Evolutionary conservation across 2,888 invertebrate species (phyloP), one percentile per base, ranked within the genome.

Genomic region (Herminia tarsipennalis): DNA sequence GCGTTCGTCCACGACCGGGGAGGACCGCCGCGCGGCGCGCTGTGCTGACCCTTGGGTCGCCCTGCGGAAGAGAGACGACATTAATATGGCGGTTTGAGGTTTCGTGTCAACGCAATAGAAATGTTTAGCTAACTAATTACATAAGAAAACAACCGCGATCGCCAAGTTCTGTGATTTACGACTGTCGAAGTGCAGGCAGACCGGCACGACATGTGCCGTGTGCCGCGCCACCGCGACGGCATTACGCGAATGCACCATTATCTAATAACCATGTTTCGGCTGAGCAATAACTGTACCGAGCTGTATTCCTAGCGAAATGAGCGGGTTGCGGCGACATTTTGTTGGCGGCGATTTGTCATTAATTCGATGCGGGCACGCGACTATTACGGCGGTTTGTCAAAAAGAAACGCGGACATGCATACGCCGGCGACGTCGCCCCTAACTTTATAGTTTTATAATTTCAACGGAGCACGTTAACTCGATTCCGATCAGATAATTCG

Each of bases 1-100:
- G 96, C 96, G 87, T 97, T 97, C 53, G 97, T 97, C 97, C 97
- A 97, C 1, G 97, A 97, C 40, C 97, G 93, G 0, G 97, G 97
- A 6, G 97, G 97, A 6, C 97, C 97, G 14, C 97, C 97, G 62
- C 97, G 93, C 14, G 97, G 97, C 24, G 97, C 97, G 70, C 96
- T 96, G 88, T 97, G 97, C 76, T 97, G 97, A 30, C 97, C 97
- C 80, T 97, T 97, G 40, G 97, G 97, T 73, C 97, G 93, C 74
- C 96, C 96, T 94, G 93, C 56, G 79, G 42, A 56, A 49, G 14
- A 52, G 38, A 56, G 44, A 49, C 20, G 42, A 28, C n/a, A 44
- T 47, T 63, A 45, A 63, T 56, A 51, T 58, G 59, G 46, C 5
- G 61, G 54, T 43, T 57, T 48, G 45, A 48, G 46, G 50, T 59